Evolutionary conservation across 2,888 invertebrate species (phyloP), one percentile per base, ranked within the genome.

Genomic region (Eupithecia subfuscata): DNA sequence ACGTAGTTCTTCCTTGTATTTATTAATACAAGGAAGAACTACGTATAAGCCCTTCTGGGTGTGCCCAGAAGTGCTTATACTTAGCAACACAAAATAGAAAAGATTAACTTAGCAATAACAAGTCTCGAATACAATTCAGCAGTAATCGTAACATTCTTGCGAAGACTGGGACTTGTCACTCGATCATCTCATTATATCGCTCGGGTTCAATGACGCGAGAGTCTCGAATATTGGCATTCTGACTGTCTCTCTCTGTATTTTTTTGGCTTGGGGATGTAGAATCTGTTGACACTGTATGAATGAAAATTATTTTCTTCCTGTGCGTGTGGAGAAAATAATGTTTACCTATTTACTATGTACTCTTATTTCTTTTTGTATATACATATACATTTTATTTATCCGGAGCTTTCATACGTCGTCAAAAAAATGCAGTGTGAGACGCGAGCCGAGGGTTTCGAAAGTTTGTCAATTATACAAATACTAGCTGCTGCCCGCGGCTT

Each of bases 131-230:
- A 75, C 48, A 75, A 77, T 72, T 70, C 52, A 68, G 56, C 70
- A 77, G 75, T 75, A 70, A 72, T 65, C 68, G 69, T 63, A 56
- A 60, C 71, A 74, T 75, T 75, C 75, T 73, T 71, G 72, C 76
- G 74, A 76, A 73, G 67, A 75, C 68, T 70, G 75, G 69, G 77
- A 81, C 75, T 76, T 68, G 78, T 77, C 78, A 78, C 78, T 81
- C 77, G 78, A 80, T 79, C 77, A 76, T 82, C 82, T 81, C 83
- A 85, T 84, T 83, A 83, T 81, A 79, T 82, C 81, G 85, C 86
- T 85, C 80, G 82, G 77, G 84, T 82, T 85, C 85, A 85, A 80
- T 83, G 84, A 82, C 75, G 77, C 82, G 85, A 79, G 70, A 60
- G 81, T 80, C 78, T 81, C 74, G 81, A 82, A 80, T 80, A 77